phyloP scores from a whole-genome alignment of 2,797 vertebrate genomes.

The Coregonus sp. region DNA sequence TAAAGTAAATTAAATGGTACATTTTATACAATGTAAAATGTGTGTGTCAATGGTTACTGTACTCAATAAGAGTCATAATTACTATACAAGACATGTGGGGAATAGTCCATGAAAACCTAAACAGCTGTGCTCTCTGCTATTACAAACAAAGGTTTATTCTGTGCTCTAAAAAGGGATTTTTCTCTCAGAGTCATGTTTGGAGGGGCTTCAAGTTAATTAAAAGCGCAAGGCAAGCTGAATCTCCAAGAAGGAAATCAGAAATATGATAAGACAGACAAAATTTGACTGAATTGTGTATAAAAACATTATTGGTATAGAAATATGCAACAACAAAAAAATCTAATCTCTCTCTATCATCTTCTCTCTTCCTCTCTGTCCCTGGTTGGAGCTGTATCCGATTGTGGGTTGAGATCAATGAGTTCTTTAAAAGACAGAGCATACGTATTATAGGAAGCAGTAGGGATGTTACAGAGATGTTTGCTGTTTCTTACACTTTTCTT shows the following conservation, averaged over 20 bases:
- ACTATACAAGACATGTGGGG: background rate
- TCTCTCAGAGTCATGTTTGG: slow-evolving; percentile 24
- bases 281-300: slow-evolving; percentile 33
- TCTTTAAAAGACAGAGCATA: background rate
- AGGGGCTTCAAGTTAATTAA: slow-evolving; percentile 42
- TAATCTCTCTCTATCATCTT: background rate
- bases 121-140: slow-evolving; percentile 5
- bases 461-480: background rate
- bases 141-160: slow-evolving; percentile 15
- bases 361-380: slow-evolving; percentile 1
- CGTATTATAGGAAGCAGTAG: background rate
- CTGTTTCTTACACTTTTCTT: too few species aligned
- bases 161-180: slow-evolving; percentile 16
- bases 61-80: background rate
- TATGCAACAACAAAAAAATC: background rate
- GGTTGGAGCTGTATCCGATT: background rate
- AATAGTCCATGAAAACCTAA: slow-evolving; percentile 26
- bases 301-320: slow-evolving; percentile 20
- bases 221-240: slow-evolving; percentile 33
- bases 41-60: background rate
- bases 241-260: slow-evolving; percentile 48
- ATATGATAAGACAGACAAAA: slow-evolving; percentile 47
- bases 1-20: background rate
- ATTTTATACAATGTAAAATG: background rate
- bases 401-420: background rate